A percentile compares a stretch with the other conserved stretches of the same genome.
These are phyloP conservation scores for Galleria mellonella DNA, from an alignment of 1,140 invertebrate genomes.

Conservation along the genomic window DNA sequence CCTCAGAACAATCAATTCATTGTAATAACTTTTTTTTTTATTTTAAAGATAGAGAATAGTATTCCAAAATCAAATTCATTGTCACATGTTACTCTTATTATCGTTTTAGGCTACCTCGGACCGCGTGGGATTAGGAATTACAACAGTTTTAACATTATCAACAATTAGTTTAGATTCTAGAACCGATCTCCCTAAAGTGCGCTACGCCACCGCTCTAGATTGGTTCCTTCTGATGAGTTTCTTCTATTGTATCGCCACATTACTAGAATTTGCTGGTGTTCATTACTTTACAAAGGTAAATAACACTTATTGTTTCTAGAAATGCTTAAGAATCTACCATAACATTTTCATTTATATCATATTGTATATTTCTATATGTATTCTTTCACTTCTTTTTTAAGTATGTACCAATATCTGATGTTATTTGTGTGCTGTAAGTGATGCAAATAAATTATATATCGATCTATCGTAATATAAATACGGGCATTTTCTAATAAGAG, in stretches of 20 bases:
- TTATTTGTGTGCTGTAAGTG: too few relatives aligned
- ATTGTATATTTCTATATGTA: too few relatives aligned
- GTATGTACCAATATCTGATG: too few relatives aligned
- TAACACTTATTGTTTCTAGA: too few relatives aligned
- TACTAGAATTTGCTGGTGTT: slow-evolving; percentile 94
- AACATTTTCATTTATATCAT: too few relatives aligned
- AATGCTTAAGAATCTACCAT: too few relatives aligned
- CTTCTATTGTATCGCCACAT: slow-evolving; percentile 93
- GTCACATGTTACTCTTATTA: background rate
- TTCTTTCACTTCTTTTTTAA: too few relatives aligned
- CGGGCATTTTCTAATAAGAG: too few relatives aligned
- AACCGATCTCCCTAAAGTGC: slow-evolving; percentile 92
- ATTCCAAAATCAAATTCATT: background rate
- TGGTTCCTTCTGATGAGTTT: slow-evolving; percentile 96
- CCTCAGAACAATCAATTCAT: too few relatives aligned
- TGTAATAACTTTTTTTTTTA: too few relatives aligned
- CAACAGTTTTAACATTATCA: slow-evolving; percentile 92
- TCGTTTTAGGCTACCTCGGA: slow-evolving; percentile 70
- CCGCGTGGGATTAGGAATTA: slow-evolving; percentile 85
- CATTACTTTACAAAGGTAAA: slow-evolving; percentile 94
- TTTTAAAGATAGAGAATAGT: background rate
- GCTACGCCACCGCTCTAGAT: slow-evolving; percentile 93
- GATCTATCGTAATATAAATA: too few relatives aligned
- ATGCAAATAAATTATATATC: too few relatives aligned
- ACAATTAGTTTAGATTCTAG: slow-evolving; percentile 94